phyloP scores from a whole-genome alignment of 2,888 invertebrate genomes.

The Netelia fuscicornis region DNA sequence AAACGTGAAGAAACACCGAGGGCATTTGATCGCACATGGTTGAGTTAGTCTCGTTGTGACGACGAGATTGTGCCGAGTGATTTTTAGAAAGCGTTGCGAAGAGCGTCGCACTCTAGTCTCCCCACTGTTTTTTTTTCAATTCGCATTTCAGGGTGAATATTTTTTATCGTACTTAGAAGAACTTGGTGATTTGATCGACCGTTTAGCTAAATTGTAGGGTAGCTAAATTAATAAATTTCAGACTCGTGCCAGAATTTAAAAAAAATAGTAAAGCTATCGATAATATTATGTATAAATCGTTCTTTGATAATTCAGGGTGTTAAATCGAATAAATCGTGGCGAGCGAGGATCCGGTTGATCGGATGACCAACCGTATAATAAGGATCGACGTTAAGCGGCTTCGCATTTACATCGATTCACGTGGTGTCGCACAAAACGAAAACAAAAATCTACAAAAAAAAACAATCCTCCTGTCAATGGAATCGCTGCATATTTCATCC shows the following conservation, averaged over 20 bases:
- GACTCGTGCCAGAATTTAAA: background rate
- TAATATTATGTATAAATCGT: background rate
- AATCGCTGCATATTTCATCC: conserved; percentile 4
- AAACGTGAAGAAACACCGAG: background rate
- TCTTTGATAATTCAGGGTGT: background rate
- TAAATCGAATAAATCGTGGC: conserved; percentile 16
- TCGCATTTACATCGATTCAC: conserved; percentile 40
- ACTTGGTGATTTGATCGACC: too few relatives aligned
- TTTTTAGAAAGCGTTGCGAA: conserved; percentile 15
- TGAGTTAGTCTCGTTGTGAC: background rate
- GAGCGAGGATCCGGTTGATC: conserved; percentile 3
- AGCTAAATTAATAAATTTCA: conserved; percentile 31
- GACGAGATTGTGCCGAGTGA: background rate
- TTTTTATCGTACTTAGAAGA: background rate
- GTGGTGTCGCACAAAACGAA: background rate
- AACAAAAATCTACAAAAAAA: background rate
- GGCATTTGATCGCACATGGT: background rate
- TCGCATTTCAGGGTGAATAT: background rate
- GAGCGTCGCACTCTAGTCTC: background rate
- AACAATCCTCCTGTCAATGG: background rate
- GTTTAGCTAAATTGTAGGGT: background rate
- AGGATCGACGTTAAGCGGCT: conserved; percentile 48
- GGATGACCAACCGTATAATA: conserved; percentile 21
- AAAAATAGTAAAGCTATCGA: background rate
- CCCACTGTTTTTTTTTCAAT: background rate